phyloP scores from a whole-genome alignment of 2,888 invertebrate species.

The Nasonovia ribisnigri region DNA sequence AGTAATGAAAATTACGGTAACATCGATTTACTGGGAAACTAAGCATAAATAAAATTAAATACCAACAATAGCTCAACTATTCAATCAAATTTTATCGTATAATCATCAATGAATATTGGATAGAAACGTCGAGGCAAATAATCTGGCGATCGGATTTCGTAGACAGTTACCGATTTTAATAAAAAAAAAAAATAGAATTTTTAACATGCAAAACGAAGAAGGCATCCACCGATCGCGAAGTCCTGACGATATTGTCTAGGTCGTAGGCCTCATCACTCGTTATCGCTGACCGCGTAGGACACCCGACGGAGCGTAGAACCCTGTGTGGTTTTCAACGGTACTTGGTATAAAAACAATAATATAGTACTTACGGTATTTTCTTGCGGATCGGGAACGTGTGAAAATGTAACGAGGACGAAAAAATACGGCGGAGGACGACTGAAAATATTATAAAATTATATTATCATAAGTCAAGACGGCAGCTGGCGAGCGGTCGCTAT shows the following conservation, averaged over 20 bases:
- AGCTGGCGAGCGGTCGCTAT: not conserved
- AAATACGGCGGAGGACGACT: not conserved
- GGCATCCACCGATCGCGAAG: not conserved
- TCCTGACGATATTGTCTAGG: not conserved
- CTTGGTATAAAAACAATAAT: not conserved
- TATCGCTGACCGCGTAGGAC: not conserved
- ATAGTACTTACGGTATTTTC: constrained; percentile 5
- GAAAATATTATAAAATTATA: not conserved
- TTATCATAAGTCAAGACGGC: not conserved
- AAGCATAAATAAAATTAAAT: too few species aligned
- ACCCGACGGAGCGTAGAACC: not conserved
- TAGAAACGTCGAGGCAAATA: not conserved
- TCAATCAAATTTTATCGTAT: not conserved
- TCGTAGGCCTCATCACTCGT: not conserved
- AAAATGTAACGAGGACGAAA: not conserved
- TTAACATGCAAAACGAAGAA: not conserved
- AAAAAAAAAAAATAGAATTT: not conserved
- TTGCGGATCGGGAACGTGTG: not conserved
- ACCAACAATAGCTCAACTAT: too few species aligned
- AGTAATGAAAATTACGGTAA: too few species aligned
- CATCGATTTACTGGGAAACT: too few species aligned
- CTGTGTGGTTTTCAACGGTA: not conserved
- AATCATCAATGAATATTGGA: not conserved
- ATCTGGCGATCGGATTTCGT: not conserved
- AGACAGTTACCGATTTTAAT: not conserved